A percentile compares a stretch with the other conserved stretches of the same genome.
phyloP scores from a whole-genome alignment of 1,140 invertebrate genomes.

The Listronotus bonariensis region DNA sequence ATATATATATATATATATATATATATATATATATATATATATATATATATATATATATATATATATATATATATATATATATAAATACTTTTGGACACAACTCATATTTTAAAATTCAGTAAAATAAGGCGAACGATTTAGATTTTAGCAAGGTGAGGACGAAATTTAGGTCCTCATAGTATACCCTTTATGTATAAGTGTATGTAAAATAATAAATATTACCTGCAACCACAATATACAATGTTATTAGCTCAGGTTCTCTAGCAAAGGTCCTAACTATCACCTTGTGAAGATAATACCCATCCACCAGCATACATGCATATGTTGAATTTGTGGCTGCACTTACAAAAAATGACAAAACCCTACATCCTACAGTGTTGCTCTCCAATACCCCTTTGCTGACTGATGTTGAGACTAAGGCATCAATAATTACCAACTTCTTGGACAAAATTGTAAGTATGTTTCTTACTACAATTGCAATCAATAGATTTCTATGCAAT shows the following conservation, averaged over 20 bases:
- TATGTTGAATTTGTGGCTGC: conserved; percentile 60
- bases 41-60: too few species aligned
- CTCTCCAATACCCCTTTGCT: conserved; percentile 57
- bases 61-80: too few species aligned
- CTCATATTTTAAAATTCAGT: too few species aligned
- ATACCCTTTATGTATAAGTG: too few species aligned
- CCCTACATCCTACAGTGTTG: conserved; percentile 57
- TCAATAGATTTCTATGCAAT: conserved; percentile 62
- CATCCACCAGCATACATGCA: conserved; percentile 65
- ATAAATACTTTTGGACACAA: too few species aligned
- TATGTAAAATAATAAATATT: conserved; percentile 3
- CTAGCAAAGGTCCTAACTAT: conserved; percentile 62
- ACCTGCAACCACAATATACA: conserved; percentile 55
- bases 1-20: too few species aligned
- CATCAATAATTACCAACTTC: conserved; percentile 59
- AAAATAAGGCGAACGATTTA: too few species aligned
- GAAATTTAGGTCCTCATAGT: too few species aligned
- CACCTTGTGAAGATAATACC: conserved; percentile 62
- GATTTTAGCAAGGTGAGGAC: too few species aligned
- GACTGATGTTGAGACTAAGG: conserved; percentile 53
- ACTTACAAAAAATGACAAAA: conserved; percentile 59
- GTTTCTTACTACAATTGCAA: conserved; percentile 61
- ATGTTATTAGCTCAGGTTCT: conserved; percentile 54
- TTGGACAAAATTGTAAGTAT: conserved; percentile 60
- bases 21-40: too few species aligned